Base-by-base conservation (phyloP, 2,113 vertebrate genomes). In the Trematocara stigmaticum region DNA sequence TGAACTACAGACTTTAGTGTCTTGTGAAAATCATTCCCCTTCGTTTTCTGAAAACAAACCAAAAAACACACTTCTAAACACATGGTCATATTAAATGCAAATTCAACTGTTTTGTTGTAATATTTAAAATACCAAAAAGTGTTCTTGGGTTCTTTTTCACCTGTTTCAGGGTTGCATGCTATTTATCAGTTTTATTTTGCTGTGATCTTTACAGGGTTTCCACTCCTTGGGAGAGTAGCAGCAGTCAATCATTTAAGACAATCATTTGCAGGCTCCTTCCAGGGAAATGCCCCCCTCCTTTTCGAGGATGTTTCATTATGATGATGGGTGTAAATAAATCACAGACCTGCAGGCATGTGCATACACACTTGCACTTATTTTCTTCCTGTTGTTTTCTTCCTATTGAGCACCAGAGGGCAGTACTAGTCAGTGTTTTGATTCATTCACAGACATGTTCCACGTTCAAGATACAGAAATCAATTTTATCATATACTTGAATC, bases 351-450 rank as follows among this genome's bases (percentile, higher is more conserved):
- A 8, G 6, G 15, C 9, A 57, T 57, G 1, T 57, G 10, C 12
- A 3, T 12, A 29, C 23, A 80, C 38, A n/a, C 38, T 45, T 42
- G 11, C 34, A 64, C 34, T 66, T 34, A 61, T 42, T 69, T 61
- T 29, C 42, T 26, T 47, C 20, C 5, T 59, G 3, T 80, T 26
- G 34, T 45, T 59, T 47, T 80, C 45, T 69, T 52, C 15, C 20
- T 38, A 4, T 18, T 40, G 10, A 1, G 47, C 92, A 93, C 79
- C 1, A 91, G 90, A 74, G 57, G 81, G 86, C 80, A 81, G 88
- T 51, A 9, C 6, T 57, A 29, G 56, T 7, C 83, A 78, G 57
- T 40, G 18, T 69, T 78, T 15, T 47, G 4, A 51, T 35, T n/a
- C 51, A 11, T 52, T 26, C 10, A 13, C n/a, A 52, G 29, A 26